Conservation (phyloP, 2,797 vertebrate species). For the Buceros bicornis region DNA sequence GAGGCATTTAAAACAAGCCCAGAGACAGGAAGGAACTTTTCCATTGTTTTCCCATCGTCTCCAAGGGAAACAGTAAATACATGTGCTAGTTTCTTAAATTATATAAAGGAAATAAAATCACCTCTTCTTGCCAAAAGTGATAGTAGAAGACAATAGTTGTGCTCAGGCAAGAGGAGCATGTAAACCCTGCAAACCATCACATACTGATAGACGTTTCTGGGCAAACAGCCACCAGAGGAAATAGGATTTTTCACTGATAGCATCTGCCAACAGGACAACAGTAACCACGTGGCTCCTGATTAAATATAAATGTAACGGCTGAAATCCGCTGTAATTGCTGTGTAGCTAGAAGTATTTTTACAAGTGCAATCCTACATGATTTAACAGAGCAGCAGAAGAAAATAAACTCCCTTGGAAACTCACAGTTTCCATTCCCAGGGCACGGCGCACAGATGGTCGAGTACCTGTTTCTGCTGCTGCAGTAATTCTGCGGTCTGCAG, state of each 20-base stretch:
- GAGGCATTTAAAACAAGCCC: background rate
- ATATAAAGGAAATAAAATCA: conserved; percentile 56
- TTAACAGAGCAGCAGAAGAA: background rate
- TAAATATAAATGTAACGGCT: conserved; percentile 49
- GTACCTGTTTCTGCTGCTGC: conserved; percentile 92
- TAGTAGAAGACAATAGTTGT: conserved; percentile 4
- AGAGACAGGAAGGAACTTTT: background rate
- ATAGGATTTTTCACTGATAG: conserved; percentile 51
- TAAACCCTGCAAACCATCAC: conserved; percentile 23
- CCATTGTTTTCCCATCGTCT: conserved; percentile 2
- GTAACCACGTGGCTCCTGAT: conserved; percentile 1
- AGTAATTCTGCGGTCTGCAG: conserved; percentile 84
- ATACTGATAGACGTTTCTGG: conserved; percentile 48
- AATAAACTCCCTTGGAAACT: background rate
- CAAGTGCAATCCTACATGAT: background rate
- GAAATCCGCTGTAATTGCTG: conserved; percentile 28
- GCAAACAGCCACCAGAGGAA: conserved; percentile 59
- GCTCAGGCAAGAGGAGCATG: background rate
- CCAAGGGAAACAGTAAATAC: conserved; percentile 24
- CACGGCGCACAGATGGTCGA: background rate
- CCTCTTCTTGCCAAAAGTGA: conserved; percentile 15
- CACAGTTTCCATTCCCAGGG: background rate
- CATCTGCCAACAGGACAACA: conserved; percentile 42
- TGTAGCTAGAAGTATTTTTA: background rate
- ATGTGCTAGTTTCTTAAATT: conserved; percentile 21